Evolutionary conservation across 1,140 invertebrate genomes (phyloP).

Genomic region (Coenobita brevimanus): DNA sequence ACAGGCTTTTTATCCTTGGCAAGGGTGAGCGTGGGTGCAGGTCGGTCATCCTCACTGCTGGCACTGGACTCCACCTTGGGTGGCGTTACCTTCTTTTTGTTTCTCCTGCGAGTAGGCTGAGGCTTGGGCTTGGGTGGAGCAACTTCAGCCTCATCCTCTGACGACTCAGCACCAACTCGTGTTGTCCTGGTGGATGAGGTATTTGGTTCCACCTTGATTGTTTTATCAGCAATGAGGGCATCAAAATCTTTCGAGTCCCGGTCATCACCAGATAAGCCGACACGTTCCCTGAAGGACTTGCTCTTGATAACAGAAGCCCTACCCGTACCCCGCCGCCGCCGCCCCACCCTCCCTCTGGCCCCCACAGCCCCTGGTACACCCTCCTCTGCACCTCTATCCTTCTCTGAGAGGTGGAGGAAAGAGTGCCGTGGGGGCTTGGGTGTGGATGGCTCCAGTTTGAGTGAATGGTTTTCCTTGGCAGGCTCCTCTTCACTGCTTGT

Average conservation of each 20-base stretch:
- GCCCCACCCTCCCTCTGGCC: constrained; percentile 29
- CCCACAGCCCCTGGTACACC: neutral
- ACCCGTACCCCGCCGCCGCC: constrained; percentile 43
- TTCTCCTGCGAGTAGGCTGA: constrained; percentile 71
- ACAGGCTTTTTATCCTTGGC: neutral
- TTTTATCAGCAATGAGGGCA: constrained; percentile 44
- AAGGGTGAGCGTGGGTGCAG: constrained; percentile 1
- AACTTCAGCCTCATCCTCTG: constrained; percentile 55
- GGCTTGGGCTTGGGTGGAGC: constrained; percentile 16
- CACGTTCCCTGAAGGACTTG: constrained; percentile 27
- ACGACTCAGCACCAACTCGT: constrained; percentile 39
- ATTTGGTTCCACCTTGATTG: constrained; percentile 47
- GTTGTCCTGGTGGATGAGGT: constrained; percentile 42
- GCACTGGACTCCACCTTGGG: constrained; percentile 58
- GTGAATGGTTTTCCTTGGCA: constrained; percentile 50
- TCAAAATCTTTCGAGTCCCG: constrained; percentile 58
- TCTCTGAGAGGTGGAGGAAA: constrained; percentile 25
- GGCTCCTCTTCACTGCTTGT: constrained; percentile 68
- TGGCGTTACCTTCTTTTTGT: constrained; percentile 61
- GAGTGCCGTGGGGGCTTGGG: constrained; percentile 29
- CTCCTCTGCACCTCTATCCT: constrained; percentile 9
- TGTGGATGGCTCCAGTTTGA: constrained; percentile 31
- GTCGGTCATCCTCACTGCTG: constrained; percentile 64
- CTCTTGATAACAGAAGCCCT: constrained; percentile 34
- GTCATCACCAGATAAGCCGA: constrained; percentile 21